Percentiles rank a stretch among this genome's conserved stretches.
Conservation (phyloP, 2,888 invertebrate species). For the Galerucella nymphaeae region DNA sequence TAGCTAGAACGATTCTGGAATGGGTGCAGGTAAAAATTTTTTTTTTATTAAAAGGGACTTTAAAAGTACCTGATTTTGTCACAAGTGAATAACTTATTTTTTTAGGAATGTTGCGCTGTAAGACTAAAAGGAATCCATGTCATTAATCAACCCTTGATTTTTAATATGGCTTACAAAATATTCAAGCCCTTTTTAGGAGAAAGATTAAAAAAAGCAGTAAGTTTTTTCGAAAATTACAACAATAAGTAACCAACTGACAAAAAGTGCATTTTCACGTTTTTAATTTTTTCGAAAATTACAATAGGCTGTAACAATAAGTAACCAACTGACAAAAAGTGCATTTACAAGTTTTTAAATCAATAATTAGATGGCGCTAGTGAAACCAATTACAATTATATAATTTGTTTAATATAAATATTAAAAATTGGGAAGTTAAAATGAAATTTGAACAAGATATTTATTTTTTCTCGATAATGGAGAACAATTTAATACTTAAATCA, state of each 20-base stretch:
- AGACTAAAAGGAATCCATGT: constrained; percentile 88
- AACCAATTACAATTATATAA: no score
- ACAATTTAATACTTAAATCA: no score
- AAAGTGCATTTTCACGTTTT: no score
- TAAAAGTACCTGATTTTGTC: background rate
- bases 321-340: no score
- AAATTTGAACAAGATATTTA: no score
- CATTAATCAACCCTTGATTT: constrained; percentile 87
- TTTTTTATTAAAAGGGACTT: background rate
- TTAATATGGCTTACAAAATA: constrained; percentile 86
- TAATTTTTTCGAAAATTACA: constrained; percentile 31
- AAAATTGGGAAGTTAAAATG: no score
- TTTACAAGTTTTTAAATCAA: no score
- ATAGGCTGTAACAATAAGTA: no score
- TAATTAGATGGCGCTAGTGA: no score
- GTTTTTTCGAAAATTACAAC: constrained; percentile 47
- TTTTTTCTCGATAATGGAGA: no score
- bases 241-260: no score
- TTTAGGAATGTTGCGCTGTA: constrained; percentile 83
- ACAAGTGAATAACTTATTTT: constrained; percentile 36
- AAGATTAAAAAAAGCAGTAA: constrained; percentile 81
- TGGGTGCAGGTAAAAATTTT: constrained; percentile 72
- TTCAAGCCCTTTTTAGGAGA: constrained; percentile 90
- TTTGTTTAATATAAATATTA: no score
- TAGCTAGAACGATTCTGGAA: constrained; percentile 77